Conservation (phyloP, 2,113 vertebrate species). For the Chauna torquata region DNA sequence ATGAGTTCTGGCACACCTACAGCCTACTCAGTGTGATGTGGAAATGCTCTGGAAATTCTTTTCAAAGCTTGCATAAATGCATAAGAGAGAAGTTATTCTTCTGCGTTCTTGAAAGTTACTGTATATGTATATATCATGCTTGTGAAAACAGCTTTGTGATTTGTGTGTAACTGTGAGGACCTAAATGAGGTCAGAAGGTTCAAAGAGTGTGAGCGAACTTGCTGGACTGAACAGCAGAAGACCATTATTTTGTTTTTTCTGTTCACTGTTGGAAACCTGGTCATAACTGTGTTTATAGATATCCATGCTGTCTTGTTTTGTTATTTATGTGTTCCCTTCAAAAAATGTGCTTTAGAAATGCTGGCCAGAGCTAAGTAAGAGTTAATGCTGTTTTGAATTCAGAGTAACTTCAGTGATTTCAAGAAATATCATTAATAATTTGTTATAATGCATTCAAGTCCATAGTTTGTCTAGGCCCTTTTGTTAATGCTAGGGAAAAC, state of each 20-base stretch:
- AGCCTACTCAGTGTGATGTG: background rate
- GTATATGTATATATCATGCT: background rate
- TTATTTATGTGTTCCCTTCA: background rate
- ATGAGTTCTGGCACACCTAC: accelerated
- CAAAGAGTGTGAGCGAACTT: background rate
- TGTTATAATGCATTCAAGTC: background rate
- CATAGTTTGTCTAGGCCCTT: background rate
- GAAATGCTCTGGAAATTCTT: background rate
- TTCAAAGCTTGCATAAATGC: background rate
- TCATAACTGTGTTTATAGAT: background rate
- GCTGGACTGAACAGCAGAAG: background rate
- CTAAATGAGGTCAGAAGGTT: background rate
- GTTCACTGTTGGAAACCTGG: background rate
- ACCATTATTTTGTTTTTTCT: background rate
- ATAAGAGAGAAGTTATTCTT: background rate
- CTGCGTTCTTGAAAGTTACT: background rate
- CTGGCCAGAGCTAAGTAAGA: background rate
- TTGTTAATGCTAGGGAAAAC: background rate
- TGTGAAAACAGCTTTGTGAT: background rate
- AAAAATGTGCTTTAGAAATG: background rate
- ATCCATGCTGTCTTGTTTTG: background rate
- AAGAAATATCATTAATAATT: background rate
- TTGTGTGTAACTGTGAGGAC: background rate
- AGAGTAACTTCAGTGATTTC: background rate
- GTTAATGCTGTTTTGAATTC: background rate